These are phyloP conservation scores for Zophobas atratus DNA, from an alignment of 1,140 invertebrate species.

Conservation along the genomic window DNA sequence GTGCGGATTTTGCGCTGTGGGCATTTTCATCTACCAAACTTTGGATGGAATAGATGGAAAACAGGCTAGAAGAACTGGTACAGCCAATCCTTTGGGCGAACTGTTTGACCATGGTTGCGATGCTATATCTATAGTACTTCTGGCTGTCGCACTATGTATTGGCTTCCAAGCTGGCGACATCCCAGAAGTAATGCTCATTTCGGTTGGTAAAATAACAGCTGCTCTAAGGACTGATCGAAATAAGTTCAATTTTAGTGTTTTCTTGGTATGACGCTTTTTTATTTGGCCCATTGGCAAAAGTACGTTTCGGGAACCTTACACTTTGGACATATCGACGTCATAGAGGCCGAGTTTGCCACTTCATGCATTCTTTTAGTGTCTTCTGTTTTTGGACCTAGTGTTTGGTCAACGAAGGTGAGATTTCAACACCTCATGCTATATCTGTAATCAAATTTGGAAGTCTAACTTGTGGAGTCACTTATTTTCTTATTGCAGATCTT, in stretches of 20 bases:
- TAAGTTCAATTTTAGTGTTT: slow-evolving; percentile 79
- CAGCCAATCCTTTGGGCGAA: slow-evolving; percentile 96
- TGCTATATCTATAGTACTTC: slow-evolving; percentile 96
- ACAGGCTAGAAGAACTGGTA: slow-evolving; percentile 95
- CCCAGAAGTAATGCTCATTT: slow-evolving; percentile 95
- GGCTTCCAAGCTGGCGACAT: slow-evolving; percentile 92
- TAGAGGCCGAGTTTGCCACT: slow-evolving; percentile 96
- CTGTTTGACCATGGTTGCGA: slow-evolving; percentile 99
- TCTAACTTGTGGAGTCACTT: too few species aligned
- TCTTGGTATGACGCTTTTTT: slow-evolving; percentile 94
- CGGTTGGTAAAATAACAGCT: slow-evolving; percentile 68
- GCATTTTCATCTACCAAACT: slow-evolving; percentile 98
- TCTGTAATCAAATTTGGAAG: neutral
- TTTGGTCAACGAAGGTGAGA: slow-evolving; percentile 89
- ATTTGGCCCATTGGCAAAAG: slow-evolving; percentile 99
- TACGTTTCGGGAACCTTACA: slow-evolving; percentile 95
- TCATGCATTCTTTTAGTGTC: slow-evolving; percentile 92
- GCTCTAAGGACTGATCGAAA: neutral
- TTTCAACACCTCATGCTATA: neutral
- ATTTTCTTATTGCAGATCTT: too few species aligned
- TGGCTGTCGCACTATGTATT: slow-evolving; percentile 93
- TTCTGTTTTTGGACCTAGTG: slow-evolving; percentile 85
- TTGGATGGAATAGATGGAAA: slow-evolving; percentile 99
- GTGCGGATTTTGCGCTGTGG: slow-evolving; percentile 91
- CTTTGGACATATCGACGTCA: slow-evolving; percentile 98